Base-by-base conservation (phyloP, 2,888 invertebrate genomes). In the Tetragonisca angustula region DNA sequence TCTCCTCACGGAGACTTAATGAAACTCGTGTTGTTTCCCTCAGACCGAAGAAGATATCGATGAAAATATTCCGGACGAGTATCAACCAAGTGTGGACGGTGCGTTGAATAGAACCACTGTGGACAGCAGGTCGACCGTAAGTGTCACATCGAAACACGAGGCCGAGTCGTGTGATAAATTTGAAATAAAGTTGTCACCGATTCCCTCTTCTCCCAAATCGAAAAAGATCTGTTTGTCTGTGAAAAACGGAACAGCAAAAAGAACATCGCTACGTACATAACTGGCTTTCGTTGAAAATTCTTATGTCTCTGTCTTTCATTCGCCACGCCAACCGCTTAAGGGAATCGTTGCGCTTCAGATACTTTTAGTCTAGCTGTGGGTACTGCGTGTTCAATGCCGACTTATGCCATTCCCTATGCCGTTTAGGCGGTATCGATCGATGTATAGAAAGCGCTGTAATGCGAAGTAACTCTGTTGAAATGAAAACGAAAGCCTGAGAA, bases 31-130 rank as follows among this genome's bases (percentile, higher is more conserved):
- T 71, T n/a, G 6, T 71, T n/a, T 54, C n/a, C 72, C 27, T 83
- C 81, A 90, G 87, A 83, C 83, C 56, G 93, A 93, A 56, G 89
- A 90, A 5, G 89, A 90, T 5, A 84, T 90, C 56, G 90, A 92
- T 43, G 91, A 92, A 5, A 89, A 89, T 64, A 83, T 92, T n/a
- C 90, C 92, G 17, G 78, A 83, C 19, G 84, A 88, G 21, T 75
- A 90, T 92, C 77, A 91, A 36, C 21, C 54, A 21, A 86, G 81
- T 91, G 54, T 82, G 32, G 90, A 84, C 32, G 78, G 49, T 54
- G 84, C 81, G 62, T 54, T 80, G 52, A 90, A 90, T 71, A 76
- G 70, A 73, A 86, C 89, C 27, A 62, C 36, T 6, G 3, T 72
- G 24, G 65, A 62, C 54, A 36, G 59, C 19, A 36, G 73, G 9